These are phyloP conservation scores for Trachurus trachurus DNA, from an alignment of 2,797 vertebrate genomes.

Conservation along the genomic window DNA sequence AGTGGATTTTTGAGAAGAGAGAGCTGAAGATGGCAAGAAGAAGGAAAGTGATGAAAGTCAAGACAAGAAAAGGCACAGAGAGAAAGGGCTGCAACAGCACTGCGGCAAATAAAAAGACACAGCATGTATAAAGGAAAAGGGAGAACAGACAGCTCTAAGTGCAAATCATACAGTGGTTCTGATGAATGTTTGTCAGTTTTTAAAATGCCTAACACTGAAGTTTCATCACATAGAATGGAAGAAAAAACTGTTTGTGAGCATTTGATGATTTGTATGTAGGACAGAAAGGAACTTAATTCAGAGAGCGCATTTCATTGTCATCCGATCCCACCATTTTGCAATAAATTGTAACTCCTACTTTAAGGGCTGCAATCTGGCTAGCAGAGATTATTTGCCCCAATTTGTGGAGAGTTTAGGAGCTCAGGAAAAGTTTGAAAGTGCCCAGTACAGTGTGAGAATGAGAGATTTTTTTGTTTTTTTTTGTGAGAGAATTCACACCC, in stretches of 20 bases:
- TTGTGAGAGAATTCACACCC: conserved; percentile 45
- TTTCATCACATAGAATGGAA: conserved; percentile 34
- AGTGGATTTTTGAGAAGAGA: conserved; percentile 42
- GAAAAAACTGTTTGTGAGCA: conserved; percentile 17
- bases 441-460: conserved; percentile 76
- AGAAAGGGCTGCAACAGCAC: conserved; percentile 76
- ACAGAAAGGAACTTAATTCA: conserved; percentile 56
- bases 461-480: conserved; percentile 55
- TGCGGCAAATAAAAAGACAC: conserved; percentile 80
- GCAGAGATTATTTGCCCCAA: conserved; percentile 82
- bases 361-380: conserved; percentile 84
- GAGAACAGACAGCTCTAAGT: conserved; percentile 62
- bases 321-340: conserved; percentile 78
- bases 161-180: conserved; percentile 59
- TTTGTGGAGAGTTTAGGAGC: conserved; percentile 79
- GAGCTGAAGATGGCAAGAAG: conserved; percentile 62
- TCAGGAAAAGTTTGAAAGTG: conserved; percentile 87
- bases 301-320: conserved; percentile 79
- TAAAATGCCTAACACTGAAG: conserved; percentile 47
- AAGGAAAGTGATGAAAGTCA: conserved; percentile 80
- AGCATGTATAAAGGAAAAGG: conserved; percentile 71
- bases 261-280: conserved; percentile 65
- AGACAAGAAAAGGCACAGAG: conserved; percentile 70
- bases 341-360: conserved; percentile 79
- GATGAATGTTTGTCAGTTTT: conserved; percentile 62